Base-by-base conservation (phyloP, 2,113 vertebrate species). In the Ardeotis arabs region DNA sequence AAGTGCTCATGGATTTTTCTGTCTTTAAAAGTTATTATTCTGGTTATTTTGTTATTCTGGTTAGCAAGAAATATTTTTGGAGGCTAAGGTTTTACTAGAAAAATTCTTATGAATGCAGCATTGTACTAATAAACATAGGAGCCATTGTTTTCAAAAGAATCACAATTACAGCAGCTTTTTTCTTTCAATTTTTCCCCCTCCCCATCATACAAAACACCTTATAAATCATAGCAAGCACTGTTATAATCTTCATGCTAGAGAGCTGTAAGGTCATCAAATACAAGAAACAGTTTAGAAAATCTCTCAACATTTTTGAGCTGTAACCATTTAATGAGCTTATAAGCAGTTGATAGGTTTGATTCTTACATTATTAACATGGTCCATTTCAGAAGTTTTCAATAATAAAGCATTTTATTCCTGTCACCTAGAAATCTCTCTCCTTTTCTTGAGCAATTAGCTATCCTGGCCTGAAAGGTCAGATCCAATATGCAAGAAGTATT, bases 111-210 rank as follows among this genome's bases (percentile, higher is more conserved):
- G 76, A 87, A 81, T 74, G 73, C 37, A 69, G 63, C 75, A 74
- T 74, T 92, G 59, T 95, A 27, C 64, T 74, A 83, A 83, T 90
- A 78, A 95, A 93, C 77, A 77, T 35, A 84, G 76, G 31, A 87
- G 31, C 52, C 64, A 68, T 89, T 96, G 89, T 92, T 84, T 89
- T 80, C 50, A 44, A 66, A 92, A 55, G 44, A 29, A 60, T 73
- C 74, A 67, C 76, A 84, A 59, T 33, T 89, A 47, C 25, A 70
- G 84, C 56, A 70, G 77, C 63, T 78, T 95, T 95, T 84, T 95
- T 70, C 76, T 84, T 91, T 59, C 37, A 31, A 4, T 55, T 10
- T 5, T 29, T 7, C 45, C 7, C 31, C 19, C 41, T n/a, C 9
- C 7, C n/a, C 63, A 14, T 55, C 39, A 31, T 63, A 73, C 60